Conservation (phyloP, 2,797 vertebrate species). For the Lepus townsendii region DNA sequence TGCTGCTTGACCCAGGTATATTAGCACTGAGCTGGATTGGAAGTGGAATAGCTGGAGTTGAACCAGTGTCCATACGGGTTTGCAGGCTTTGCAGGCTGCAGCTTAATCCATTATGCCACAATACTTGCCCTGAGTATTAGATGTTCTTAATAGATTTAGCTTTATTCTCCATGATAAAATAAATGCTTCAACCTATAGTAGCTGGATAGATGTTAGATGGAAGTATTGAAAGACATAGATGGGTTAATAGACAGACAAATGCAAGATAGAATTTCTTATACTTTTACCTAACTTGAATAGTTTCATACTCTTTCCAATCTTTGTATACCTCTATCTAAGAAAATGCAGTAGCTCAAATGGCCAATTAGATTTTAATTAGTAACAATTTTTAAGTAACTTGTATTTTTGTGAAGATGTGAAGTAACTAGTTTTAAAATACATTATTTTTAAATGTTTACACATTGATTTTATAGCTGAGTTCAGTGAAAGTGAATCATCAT, state of each 20-base stretch:
- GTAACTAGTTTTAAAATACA: conserved; percentile 63
- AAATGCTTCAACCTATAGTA: not conserved
- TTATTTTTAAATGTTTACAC: not conserved
- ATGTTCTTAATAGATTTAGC: not conserved
- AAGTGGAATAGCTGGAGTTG: no score
- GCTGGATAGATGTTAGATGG: not conserved
- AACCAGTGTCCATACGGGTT: no score
- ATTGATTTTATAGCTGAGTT: not conserved
- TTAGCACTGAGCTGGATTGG: no score
- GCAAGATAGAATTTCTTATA: not conserved
- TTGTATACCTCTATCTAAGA: not conserved
- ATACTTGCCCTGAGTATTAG: no score
- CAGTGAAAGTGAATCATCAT: not conserved
- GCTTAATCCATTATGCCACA: no score
- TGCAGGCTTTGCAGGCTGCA: no score
- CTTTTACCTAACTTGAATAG: not conserved
- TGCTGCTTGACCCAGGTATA: no score
- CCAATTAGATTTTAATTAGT: conserved; percentile 64
- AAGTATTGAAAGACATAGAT: not conserved
- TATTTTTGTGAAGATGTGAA: conserved; percentile 74
- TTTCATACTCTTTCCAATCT: not conserved
- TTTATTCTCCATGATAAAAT: not conserved
- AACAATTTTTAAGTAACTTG: conserved; percentile 23
- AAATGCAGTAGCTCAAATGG: not conserved
- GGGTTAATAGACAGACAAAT: no score